A percentile compares a stretch with the other conserved stretches of the same genome.
Evolutionary conservation across 2,113 vertebrate species (phyloP).

Genomic region (Fulica atra): DNA sequence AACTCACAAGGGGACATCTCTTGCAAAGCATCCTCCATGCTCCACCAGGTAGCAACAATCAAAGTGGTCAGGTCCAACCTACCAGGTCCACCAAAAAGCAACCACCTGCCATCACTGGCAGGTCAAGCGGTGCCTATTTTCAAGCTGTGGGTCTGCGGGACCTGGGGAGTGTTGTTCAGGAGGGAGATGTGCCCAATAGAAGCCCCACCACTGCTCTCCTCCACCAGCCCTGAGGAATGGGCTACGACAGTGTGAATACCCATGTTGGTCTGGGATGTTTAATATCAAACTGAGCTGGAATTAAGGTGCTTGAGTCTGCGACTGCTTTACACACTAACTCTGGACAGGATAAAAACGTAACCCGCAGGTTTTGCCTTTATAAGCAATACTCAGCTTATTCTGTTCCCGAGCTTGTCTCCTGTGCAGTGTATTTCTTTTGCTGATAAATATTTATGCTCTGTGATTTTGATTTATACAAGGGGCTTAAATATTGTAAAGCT

Average conservation of each 20-base stretch:
- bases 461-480: slow-evolving; percentile 64
- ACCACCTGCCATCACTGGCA: rapidly evolving
- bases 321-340: background rate
- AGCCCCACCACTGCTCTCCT: background rate
- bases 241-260: rapidly evolving
- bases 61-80: background rate
- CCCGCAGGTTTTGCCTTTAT: background rate
- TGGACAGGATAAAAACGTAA: background rate
- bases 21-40: background rate
- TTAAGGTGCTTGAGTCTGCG: background rate
- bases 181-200: background rate
- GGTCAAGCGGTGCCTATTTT: background rate
- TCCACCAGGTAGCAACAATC: background rate
- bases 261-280: background rate
- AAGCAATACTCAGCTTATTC: slow-evolving; percentile 23
- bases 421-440: slow-evolving; percentile 48
- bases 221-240: background rate
- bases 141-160: background rate
- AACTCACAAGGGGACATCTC: rapidly evolving
- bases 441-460: slow-evolving; percentile 62
- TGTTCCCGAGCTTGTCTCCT: slow-evolving; percentile 13
- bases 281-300: background rate
- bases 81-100: background rate
- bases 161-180: rapidly evolving
- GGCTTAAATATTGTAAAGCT: slow-evolving; percentile 54